Base-by-base conservation (phyloP, 2,797 vertebrate species). In the Heterohyrax brucei region DNA sequence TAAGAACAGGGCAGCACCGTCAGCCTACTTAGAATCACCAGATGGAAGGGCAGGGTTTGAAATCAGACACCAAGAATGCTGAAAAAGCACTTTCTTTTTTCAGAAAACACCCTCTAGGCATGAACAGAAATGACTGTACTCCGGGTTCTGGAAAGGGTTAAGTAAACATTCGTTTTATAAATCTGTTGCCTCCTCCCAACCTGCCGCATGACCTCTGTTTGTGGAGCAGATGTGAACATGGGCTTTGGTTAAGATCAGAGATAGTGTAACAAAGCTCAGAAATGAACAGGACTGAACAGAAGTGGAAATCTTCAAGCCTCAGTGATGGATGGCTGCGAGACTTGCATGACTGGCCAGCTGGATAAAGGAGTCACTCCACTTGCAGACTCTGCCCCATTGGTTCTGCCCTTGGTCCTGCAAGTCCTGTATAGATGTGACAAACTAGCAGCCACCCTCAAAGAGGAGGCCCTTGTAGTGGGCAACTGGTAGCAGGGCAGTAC, bases 11-110 rank as follows among this genome's bases (percentile, higher is more conserved):
- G 96, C 72, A 76, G 56, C 85, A 21, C 44, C 9, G 16, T 88
- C 96, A 93, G 78, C 96, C 89, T 72, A 82, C 94, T 97, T 88
- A 81, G 84, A 95, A 75, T 82, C 88, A 85, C 89, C 92, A 30
- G 33, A 64, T 91, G 64, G 86, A 96, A 97, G 93, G 78, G 53
- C 91, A 96, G 85, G 77, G 87, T 68, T 94, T 98, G 97, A 94
- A 97, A 97, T 98, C 70, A 96, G 93, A 96, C 89, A 88, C 66
- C 26, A 94, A 80, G 89, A 97, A 81, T 96, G 97, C 97, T 98
- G 97, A 98, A 95, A 95, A 91, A 79, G 95, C 97, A 98, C 97
- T 97, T 98, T 97, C 97, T 97, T 96, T 96, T 97, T 98, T 97
- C 95, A 97, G 91, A 97, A 98, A 97, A 96, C 97, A 94, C 95